Evolutionary conservation across 2,113 vertebrate species (phyloP), one percentile per base, ranked within the genome.

Genomic region (Condylura cristata): DNA sequence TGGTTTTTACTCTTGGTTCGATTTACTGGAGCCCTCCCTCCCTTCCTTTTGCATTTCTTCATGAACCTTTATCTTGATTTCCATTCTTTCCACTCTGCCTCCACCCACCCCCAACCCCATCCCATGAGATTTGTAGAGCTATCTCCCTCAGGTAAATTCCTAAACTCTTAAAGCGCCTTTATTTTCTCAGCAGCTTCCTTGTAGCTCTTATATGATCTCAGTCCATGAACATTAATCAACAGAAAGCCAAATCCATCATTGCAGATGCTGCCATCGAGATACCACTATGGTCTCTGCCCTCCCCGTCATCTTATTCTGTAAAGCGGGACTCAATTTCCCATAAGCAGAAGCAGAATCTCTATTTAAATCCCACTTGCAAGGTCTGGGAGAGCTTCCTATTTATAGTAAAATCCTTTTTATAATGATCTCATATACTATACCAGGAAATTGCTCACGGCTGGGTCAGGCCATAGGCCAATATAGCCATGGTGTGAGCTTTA

Each of bases 331-430:
- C 89, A 74, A 82, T 96, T 96, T 96, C 86, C 80, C 91, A 92
- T 92, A 89, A 66, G 56, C 53, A 89, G 88, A 88, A 95, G 90
- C 60, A 84, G 80, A 89, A 71, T 74, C 79, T 95, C 93, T 93
- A 82, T 95, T 95, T 94, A 95, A 97, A 94, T 90, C 81, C 86
- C 56, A 80, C 87, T 90, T 63, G 72, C 84, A 51, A 90, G 88
- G 93, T 95, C 95, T 96, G 80, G 93, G 66, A 16, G 10, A 91
- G 81, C 72, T 89, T 93, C 84, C 92, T 97, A 95, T 95, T 96
- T 94, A 93, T 96, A 96, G 96, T 95, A 87, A 97, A 97, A 93
- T 86, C 87, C 53, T 82, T 95, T 96, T 95, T 81, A 86, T 93
- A 94, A 91, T 93, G 95, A 96, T 91, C 95, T 97, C 93, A 90